Percentiles rank a stretch among this genome's conserved stretches.
These are phyloP conservation scores for Psococerastis gibbosa DNA, from an alignment of 2,888 invertebrate species.

Conservation along the genomic window DNA sequence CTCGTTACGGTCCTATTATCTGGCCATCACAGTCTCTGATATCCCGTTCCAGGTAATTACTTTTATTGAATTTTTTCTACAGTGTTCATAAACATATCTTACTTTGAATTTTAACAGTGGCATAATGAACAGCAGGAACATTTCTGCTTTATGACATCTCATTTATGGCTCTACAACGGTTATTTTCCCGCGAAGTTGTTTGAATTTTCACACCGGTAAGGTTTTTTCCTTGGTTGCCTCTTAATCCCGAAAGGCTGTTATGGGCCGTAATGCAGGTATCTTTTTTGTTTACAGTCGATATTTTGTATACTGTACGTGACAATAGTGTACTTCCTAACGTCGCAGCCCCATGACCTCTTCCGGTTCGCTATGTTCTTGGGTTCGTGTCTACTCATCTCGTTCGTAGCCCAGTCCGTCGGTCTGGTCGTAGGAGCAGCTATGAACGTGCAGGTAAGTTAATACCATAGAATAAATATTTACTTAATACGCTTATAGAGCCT, in stretches of 20 bases:
- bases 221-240: no score
- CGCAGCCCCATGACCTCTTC: conserved; percentile 67
- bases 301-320: conserved; percentile 84
- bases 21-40: conserved; percentile 90
- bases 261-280: no score
- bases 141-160: no score
- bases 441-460: conserved; percentile 54
- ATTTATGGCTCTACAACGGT: no score
- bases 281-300: conserved; percentile 49
- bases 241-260: no score
- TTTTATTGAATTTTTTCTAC: conserved; percentile 4
- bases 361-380: conserved; percentile 78
- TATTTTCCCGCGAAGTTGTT: no score
- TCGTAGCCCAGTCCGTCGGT: conserved; percentile 90
- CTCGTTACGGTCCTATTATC: conserved; percentile 80
- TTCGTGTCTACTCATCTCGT: conserved; percentile 74
- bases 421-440: conserved; percentile 90
- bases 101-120: no score
- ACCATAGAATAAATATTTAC: conserved; percentile 6
- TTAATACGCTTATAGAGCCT: no score
- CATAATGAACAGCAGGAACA: no score
- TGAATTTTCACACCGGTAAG: no score
- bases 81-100: no score
- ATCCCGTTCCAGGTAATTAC: conserved; percentile 83
- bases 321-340: conserved; percentile 86